Evolutionary conservation across 2,113 vertebrate species (phyloP), one percentile per base, ranked within the genome.

Genomic region (Gobius niger): DNA sequence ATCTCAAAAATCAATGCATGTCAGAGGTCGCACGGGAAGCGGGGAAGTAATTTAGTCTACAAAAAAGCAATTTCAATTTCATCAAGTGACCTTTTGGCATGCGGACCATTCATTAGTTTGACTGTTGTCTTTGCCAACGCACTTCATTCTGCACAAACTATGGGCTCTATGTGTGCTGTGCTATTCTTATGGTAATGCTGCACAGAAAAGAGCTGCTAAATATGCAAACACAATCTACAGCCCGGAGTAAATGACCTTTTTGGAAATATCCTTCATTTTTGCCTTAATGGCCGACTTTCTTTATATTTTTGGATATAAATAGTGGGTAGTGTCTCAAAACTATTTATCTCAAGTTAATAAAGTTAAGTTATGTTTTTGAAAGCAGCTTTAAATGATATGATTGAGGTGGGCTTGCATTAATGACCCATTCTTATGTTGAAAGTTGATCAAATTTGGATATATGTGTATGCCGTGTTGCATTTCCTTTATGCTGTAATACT

Each of bases 81-180:
- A 68, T 60, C 81, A 24, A 68, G 56, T 89, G 82, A 86, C 84
- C 88, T 88, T 85, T 78, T 59, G 59, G n/a, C 47, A 7, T 50
- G 79, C 44, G 52, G 50, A 75, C 80, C 67, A 70, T 80, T 76
- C 70, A 81, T 78, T 78, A 75, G 67, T 80, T 59, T 7, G 61
- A 78, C 60, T 49, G 68, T 61, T 47, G 12, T 63, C 76, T 56
- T 51, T 18, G 8, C 71, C 68, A 67, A 49, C 46, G 67, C 19
- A 42, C 53, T 47, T 77, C 13, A 6, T 67, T 76, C 54, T 53
- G 16, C 34, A 18, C 14, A 42, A 68, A 71, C 49, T 52, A 44
- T 61, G 7, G 11, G 4, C 61, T 46, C 50, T 14, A 40, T 9
- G 5, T 51, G 42, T 15, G 42, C 73, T 57, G 54, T 14, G 62